Conservation (phyloP, 2,888 invertebrate genomes). For the Scrobipalpa atriplicella region DNA sequence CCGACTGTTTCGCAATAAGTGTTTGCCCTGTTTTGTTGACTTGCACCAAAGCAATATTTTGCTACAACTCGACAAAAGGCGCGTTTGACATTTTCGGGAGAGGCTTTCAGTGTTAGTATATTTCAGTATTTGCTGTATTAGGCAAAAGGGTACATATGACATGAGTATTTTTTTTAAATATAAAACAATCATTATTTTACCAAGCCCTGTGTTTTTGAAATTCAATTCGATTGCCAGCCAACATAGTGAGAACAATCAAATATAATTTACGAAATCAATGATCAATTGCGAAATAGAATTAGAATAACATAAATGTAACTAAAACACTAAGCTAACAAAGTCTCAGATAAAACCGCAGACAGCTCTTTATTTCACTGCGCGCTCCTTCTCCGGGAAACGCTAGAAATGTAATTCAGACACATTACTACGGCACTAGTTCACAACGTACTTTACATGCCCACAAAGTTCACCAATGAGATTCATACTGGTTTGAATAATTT, state of each 20-base stretch:
- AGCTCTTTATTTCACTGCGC: neutral
- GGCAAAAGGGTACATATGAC: no score
- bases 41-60: constrained; percentile 14
- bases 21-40: constrained; percentile 30
- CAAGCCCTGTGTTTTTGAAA: no score
- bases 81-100: neutral
- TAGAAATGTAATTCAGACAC: constrained; percentile 13
- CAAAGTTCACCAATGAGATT: constrained; percentile 45
- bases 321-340: neutral
- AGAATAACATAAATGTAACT: no score
- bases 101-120: neutral
- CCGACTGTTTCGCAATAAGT: constrained; percentile 30
- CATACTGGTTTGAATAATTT: constrained; percentile 51
- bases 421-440: constrained; percentile 21
- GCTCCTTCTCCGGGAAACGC: neutral
- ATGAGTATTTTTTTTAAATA: no score
- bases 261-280: no score
- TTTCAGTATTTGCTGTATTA: neutral
- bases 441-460: constrained; percentile 20
- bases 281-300: no score
- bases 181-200: no score
- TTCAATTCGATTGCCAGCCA: no score
- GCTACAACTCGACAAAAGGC: neutral
- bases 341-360: neutral
- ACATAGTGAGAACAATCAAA: no score